Conservation (phyloP, 2,797 vertebrate genomes). For the Trichosurus vulpecula region DNA sequence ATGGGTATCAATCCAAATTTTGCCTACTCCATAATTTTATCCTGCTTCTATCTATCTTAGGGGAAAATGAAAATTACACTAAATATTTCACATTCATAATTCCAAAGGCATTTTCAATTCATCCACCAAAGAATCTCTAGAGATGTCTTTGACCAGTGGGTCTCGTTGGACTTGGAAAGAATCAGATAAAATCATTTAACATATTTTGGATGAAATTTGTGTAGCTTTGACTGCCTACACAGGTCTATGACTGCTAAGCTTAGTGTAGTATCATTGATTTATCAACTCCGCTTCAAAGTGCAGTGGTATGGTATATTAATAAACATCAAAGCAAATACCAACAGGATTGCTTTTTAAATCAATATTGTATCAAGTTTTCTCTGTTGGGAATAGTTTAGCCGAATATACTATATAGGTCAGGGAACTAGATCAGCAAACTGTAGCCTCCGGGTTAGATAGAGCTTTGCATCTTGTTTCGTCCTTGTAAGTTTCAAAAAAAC, state of each 20-base stretch:
- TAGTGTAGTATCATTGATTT: not conserved
- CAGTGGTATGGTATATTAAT: not conserved
- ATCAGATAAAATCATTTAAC: not conserved
- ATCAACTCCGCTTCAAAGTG: not conserved
- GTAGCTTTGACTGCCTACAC: too few relatives aligned
- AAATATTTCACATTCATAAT: rapidly evolving
- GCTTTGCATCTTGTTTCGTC: not conserved
- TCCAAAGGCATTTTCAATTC: not conserved
- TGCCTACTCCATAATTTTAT: not conserved
- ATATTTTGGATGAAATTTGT: not conserved
- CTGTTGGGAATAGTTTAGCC: not conserved
- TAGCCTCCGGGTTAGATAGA: not conserved
- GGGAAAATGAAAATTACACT: not conserved
- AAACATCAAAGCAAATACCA: not conserved
- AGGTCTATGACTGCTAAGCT: not conserved
- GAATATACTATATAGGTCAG: not conserved
- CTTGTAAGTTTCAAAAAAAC: not conserved
- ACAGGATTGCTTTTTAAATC: not conserved
- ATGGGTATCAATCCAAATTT: not conserved
- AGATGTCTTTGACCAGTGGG: too few relatives aligned
- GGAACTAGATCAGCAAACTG: not conserved
- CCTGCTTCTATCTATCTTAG: not conserved
- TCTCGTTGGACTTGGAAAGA: not conserved
- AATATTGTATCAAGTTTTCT: not conserved
- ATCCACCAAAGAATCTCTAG: too few relatives aligned